Percentiles rank a stretch among this genome's conserved stretches.
Conservation (phyloP, 1,140 invertebrate species). For the Venturia canescens region DNA sequence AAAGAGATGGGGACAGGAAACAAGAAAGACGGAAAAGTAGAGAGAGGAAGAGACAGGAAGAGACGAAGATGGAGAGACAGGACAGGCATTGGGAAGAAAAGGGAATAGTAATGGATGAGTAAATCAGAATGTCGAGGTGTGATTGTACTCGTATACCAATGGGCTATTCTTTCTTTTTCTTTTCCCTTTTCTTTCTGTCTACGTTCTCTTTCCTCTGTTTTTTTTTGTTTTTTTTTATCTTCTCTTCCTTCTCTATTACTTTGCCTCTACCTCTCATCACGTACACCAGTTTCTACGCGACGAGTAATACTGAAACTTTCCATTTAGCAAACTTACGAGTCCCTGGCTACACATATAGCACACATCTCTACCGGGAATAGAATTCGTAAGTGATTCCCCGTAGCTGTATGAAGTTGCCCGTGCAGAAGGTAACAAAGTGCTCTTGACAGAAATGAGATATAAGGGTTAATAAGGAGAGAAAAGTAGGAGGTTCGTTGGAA, state of each 20-base stretch:
- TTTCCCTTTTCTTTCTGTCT: background rate
- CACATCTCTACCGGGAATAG: background rate
- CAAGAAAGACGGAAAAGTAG: background rate
- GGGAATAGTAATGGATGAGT: slow-evolving; percentile 13
- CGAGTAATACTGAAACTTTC: slow-evolving; percentile 28
- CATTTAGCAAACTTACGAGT: slow-evolving; percentile 29
- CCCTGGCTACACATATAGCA: background rate
- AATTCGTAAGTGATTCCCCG: slow-evolving; percentile 17
- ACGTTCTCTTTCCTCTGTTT: background rate
- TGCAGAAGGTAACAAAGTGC: slow-evolving; percentile 26
- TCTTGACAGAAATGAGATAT: slow-evolving; percentile 17
- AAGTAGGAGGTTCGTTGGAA: background rate
- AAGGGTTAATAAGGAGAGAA: background rate
- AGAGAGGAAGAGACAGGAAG: slow-evolving; percentile 2
- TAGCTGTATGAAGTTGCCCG: slow-evolving; percentile 16
- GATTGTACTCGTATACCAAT: slow-evolving; percentile 30
- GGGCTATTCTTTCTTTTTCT: background rate
- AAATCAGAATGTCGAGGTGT: slow-evolving; percentile 2
- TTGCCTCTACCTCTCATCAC: background rate
- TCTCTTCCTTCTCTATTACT: background rate
- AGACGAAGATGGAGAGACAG: background rate
- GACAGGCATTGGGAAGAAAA: slow-evolving; percentile 22
- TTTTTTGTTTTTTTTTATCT: background rate
- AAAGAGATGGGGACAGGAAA: background rate
- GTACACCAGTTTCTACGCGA: slow-evolving; percentile 4